A percentile compares a stretch with the other conserved stretches of the same genome.
Conservation (phyloP, 2,113 vertebrate species). For the Antidorcas marsupialis region DNA sequence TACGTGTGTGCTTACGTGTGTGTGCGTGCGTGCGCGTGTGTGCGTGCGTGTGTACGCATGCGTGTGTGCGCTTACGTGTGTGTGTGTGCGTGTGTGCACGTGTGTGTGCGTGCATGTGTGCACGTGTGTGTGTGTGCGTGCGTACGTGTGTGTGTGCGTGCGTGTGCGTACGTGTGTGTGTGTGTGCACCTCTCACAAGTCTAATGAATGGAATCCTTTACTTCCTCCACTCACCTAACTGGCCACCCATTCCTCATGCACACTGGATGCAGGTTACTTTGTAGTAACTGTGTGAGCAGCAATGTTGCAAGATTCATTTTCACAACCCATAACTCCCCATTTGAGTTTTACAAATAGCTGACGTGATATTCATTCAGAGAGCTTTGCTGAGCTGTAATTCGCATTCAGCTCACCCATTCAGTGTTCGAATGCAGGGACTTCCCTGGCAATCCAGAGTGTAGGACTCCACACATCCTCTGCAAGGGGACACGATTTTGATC, state of each 20-base stretch:
- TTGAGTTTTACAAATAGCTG: not conserved
- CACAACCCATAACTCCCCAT: not conserved
- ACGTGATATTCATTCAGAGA: not conserved
- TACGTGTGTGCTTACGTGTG: too few species aligned
- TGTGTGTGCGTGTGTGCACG: too few species aligned
- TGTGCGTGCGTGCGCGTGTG: too few species aligned
- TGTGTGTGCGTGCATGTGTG: too few species aligned
- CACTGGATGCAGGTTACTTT: not conserved
- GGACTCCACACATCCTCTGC: not conserved
- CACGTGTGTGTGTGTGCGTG: too few species aligned
- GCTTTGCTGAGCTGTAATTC: not conserved
- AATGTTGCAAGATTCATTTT: not conserved
- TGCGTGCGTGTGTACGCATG: too few species aligned
- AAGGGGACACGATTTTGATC: not conserved
- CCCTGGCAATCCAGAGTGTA: not conserved
- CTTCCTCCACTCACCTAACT: not conserved
- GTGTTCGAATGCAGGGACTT: not conserved
- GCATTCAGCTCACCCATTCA: not conserved
- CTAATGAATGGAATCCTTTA: not conserved
- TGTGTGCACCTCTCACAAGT: not conserved
- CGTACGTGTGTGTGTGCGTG: not conserved
- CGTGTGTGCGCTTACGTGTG: too few species aligned
- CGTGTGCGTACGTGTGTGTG: rapidly evolving
- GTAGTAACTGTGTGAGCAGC: not conserved
- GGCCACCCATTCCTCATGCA: not conserved